phyloP scores from a whole-genome alignment of 2,888 invertebrate species.

The Lucinisca nassula region DNA sequence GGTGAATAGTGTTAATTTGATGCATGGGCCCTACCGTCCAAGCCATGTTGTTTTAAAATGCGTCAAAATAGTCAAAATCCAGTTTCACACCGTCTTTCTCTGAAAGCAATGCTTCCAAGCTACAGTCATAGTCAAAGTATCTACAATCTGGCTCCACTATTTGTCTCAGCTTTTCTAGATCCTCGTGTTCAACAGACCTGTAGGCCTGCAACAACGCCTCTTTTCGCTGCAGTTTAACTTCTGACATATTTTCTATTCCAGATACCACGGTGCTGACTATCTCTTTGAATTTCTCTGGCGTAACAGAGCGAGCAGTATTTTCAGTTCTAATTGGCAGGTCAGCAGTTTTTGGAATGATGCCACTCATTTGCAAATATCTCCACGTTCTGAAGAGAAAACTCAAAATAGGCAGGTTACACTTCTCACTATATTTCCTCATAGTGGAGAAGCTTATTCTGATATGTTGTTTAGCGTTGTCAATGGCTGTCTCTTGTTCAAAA shows the following conservation, averaged over 20 bases:
- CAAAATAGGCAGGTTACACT: conserved; percentile 61
- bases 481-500: conserved; percentile 71
- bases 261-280: conserved; percentile 46
- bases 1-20: no score
- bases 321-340: conserved; percentile 60
- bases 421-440: conserved; percentile 48
- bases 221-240: conserved; percentile 66
- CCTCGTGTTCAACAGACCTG: conserved; percentile 58
- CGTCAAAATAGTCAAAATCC: conserved; percentile 57
- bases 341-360: conserved; percentile 67
- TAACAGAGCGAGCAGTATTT: conserved; percentile 22
- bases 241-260: conserved; percentile 23
- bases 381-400: conserved; percentile 70
- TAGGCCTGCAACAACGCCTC: conserved; percentile 76
- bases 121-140: conserved; percentile 75
- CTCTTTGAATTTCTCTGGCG: conserved; percentile 37
- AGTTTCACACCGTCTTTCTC: neutral
- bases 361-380: conserved; percentile 77
- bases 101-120: conserved; percentile 42
- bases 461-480: conserved; percentile 52
- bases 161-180: conserved; percentile 65
- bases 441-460: conserved; percentile 56
- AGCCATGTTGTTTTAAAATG: no score
- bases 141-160: conserved; percentile 73
- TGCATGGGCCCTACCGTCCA: no score